Evolutionary conservation across 1,140 invertebrate genomes (phyloP).

Genomic region (Zaprionus capensis): DNA sequence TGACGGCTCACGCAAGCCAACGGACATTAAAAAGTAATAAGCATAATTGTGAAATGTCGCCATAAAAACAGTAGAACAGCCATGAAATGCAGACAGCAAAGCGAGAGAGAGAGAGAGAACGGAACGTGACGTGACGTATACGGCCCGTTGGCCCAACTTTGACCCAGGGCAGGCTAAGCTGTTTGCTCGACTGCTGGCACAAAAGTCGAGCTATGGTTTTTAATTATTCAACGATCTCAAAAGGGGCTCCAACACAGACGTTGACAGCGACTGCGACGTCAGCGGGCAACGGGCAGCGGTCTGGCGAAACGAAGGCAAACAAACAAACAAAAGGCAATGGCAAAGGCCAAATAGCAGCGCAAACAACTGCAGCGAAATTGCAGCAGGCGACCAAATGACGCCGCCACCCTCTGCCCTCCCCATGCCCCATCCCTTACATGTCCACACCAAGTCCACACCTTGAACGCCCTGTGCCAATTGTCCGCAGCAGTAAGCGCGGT

Average conservation of each 20-base stretch:
- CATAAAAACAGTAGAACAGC: slow-evolving; percentile 17
- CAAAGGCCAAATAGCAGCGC: slow-evolving; percentile 42
- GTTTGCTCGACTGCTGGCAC: slow-evolving; percentile 73
- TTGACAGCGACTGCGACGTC: background rate
- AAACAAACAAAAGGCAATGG: slow-evolving; percentile 17
- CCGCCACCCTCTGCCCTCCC: background rate
- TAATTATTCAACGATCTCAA: slow-evolving; percentile 77
- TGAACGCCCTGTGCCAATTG: slow-evolving; percentile 30
- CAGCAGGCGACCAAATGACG: slow-evolving; percentile 55
- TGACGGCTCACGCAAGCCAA: slow-evolving; percentile 39
- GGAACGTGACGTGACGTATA: slow-evolving; percentile 45
- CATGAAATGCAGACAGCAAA: slow-evolving; percentile 41
- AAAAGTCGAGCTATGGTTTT: slow-evolving; percentile 68
- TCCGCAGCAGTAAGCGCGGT: slow-evolving; percentile 7
- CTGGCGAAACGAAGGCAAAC: slow-evolving; percentile 1
- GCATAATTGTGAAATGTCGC: slow-evolving; percentile 76
- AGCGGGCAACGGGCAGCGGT: slow-evolving; percentile 4
- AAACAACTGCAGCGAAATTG: slow-evolving; percentile 57
- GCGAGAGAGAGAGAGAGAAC: background rate
- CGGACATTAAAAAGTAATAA: slow-evolving; percentile 77
- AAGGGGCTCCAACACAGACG: slow-evolving; percentile 20
- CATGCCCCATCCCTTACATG: background rate
- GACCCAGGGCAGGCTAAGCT: slow-evolving; percentile 75
- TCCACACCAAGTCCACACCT: slow-evolving; percentile 6
- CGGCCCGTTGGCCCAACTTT: slow-evolving; percentile 63